Base-by-base conservation (phyloP, 2,113 vertebrate species). In the Tichodroma muraria region DNA sequence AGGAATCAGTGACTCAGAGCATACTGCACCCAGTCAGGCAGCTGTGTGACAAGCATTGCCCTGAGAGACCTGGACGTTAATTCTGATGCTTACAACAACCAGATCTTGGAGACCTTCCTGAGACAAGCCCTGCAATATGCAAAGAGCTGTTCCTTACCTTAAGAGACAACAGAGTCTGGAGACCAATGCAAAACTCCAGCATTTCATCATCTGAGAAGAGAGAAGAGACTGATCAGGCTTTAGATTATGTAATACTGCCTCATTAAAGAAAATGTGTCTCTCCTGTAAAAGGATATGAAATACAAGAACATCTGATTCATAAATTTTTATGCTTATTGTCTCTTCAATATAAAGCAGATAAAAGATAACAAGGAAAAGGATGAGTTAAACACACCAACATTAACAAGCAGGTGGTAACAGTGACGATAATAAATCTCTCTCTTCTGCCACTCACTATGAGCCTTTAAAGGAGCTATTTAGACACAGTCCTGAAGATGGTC, bases 131-230 rank as follows among this genome's bases (percentile, higher is more conserved):
- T 85, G 59, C 22, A 66, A 27, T 47, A 57, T 81, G 40, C 37
- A 75, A 76, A 37, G 53, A 91, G 28, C 30, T 61, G 19, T 84
- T 80, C 25, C 98, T 98, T 98, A 99, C 99, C 98, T 98, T 98
- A 69, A 99, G 98, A 95, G 98, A 98, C 71, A 98, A 90, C 93
- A 99, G 97, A 61, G 98, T 99, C 91, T 99, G 98, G 52, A 99
- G 98, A 73, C 99, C 99, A 65, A 99, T 98, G 92, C 98, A 98
- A 88, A 99, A 97, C 69, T 99, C 99, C 70, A 98, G 97, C 52
- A 90, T 96, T 59, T 98, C 98, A 28, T 98, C 98, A 87, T 99
- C 99, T 99, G 95, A 53, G 89, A 96, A 96, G 63, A 95, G 53
- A 89, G 71, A 61, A 85, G 44, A 96, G 69, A 87, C 40, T 38